Conservation (phyloP, 2,113 vertebrate genomes). For the Oryzias woworae region DNA sequence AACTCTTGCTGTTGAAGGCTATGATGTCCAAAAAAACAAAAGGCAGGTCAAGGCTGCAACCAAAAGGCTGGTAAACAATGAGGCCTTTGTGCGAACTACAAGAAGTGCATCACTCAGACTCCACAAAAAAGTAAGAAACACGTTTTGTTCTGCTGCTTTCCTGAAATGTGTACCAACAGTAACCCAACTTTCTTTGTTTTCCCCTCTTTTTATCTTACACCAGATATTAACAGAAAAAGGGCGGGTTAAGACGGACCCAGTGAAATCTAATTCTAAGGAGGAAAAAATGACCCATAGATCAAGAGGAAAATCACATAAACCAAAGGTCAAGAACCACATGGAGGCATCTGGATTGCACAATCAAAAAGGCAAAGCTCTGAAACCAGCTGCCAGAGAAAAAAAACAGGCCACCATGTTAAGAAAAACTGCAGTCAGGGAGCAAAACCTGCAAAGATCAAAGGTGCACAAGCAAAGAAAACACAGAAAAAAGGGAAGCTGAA, state of each 20-base stretch:
- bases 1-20: conserved; percentile 34
- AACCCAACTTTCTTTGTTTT: background rate
- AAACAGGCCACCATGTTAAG: too few species aligned
- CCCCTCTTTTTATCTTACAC: background rate
- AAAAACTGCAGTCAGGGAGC: conserved; percentile 6
- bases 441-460: background rate
- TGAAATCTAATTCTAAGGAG: conserved; percentile 8
- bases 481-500: background rate
- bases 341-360: conserved; percentile 1
- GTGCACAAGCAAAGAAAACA: background rate
- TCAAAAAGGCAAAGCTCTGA: background rate
- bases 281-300: conserved; percentile 2
- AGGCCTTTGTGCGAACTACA: conserved; percentile 16
- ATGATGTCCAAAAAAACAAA: conserved; percentile 32
- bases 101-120: conserved; percentile 13
- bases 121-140: conserved; percentile 23
- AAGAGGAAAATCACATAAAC: background rate
- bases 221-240: background rate
- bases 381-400: background rate
- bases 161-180: background rate
- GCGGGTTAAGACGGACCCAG: background rate
- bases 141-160: background rate
- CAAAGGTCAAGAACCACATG: background rate
- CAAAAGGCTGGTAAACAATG: conserved; percentile 14
- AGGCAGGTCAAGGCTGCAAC: conserved; percentile 11